phyloP scores from a whole-genome alignment of 1,140 invertebrate species.

The Diploscapter pachys region DNA sequence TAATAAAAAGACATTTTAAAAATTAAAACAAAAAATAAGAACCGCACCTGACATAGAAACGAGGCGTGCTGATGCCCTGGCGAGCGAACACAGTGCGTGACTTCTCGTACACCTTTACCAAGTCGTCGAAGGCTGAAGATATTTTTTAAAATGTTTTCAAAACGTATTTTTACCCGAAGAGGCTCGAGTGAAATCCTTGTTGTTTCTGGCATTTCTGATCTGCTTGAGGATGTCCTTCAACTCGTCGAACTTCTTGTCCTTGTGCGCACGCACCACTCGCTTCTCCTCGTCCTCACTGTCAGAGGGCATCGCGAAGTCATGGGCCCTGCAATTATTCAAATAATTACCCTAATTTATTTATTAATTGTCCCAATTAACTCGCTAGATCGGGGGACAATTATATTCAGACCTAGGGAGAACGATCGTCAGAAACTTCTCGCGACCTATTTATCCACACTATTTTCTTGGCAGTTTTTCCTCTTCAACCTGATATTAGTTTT shows the following conservation, averaged over 20 bases:
- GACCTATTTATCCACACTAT: not conserved
- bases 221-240: conserved; percentile 85
- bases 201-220: conserved; percentile 91
- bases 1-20: conserved; percentile 59
- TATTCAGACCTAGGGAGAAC: not conserved
- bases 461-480: too few species aligned
- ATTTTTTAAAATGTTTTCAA: not conserved
- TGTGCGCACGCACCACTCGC: conserved; percentile 89
- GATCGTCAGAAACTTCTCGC: not conserved
- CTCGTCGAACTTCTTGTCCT: conserved; percentile 93
- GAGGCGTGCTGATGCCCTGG: conserved; percentile 84
- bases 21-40: not conserved
- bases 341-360: too few species aligned
- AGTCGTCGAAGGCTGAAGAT: conserved; percentile 79
- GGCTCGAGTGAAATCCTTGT: conserved; percentile 93
- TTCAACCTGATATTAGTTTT: too few species aligned
- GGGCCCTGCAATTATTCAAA: not conserved
- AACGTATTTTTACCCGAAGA: conserved; percentile 65
- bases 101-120: conserved; percentile 82
- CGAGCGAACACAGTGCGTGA: conserved; percentile 84
- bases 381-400: too few species aligned
- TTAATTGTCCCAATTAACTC: too few species aligned
- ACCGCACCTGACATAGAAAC: conserved; percentile 52
- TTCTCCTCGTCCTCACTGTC: conserved; percentile 85
- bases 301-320: conserved; percentile 53